These are phyloP conservation scores for Eufriesea mexicana DNA, from an alignment of 1,140 invertebrate species.

Conservation along the genomic window DNA sequence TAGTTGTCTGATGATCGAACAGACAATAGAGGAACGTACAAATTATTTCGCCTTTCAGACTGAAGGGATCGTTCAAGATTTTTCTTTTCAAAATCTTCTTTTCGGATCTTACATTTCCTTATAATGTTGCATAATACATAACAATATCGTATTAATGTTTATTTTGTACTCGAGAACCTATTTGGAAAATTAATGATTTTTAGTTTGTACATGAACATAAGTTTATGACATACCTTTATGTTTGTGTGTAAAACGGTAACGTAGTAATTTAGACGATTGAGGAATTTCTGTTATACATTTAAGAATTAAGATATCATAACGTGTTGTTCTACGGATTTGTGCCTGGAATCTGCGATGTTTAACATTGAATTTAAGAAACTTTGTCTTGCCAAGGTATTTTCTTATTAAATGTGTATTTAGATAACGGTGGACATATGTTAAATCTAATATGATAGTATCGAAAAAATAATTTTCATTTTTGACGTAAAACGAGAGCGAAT, in stretches of 20 bases:
- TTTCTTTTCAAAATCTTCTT: constrained; percentile 19
- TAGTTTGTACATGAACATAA: not conserved
- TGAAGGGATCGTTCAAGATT: constrained; percentile 17
- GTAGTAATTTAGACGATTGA: not conserved
- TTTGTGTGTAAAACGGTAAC: not conserved
- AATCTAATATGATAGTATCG: not conserved
- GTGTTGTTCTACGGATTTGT: constrained; percentile 19
- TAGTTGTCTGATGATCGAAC: not conserved
- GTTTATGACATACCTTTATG: not conserved
- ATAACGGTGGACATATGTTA: constrained; percentile 13
- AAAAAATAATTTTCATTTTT: constrained; percentile 1
- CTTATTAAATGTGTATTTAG: constrained; percentile 22
- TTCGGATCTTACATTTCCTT: constrained; percentile 21
- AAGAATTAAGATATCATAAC: constrained; percentile 26
- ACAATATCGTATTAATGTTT: constrained; percentile 2
- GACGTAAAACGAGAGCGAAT: not conserved
- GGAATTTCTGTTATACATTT: not conserved
- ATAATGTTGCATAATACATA: constrained; percentile 21
- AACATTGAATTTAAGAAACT: constrained; percentile 26
- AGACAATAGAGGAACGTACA: constrained; percentile 46
- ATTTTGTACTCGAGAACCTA: not conserved
- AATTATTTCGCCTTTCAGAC: constrained; percentile 20
- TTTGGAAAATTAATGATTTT: not conserved
- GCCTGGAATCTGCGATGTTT: constrained; percentile 38
- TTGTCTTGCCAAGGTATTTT: constrained; percentile 61